Evolutionary conservation across 2,797 vertebrate genomes (phyloP).

Genomic region (Phyllotis vaccarum): DNA sequence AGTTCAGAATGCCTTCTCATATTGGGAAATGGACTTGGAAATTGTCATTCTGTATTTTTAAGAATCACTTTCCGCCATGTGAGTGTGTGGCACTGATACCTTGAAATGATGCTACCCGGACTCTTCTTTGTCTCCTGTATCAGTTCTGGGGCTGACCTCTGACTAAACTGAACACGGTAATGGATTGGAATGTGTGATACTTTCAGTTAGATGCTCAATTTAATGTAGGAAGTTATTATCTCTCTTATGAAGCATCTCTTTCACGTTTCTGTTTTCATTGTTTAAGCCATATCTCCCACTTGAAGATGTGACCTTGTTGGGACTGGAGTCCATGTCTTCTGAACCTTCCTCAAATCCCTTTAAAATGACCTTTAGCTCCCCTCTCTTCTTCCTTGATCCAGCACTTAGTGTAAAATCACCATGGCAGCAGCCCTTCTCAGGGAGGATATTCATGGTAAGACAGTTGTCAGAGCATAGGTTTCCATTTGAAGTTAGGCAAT

Average conservation of each 20-base stretch:
- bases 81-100: background rate
- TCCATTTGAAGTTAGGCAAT: background rate
- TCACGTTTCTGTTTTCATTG: background rate
- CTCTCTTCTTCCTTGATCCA: background rate
- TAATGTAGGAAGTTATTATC: background rate
- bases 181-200: background rate
- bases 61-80: background rate
- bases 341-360: background rate
- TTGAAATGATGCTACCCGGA: background rate
- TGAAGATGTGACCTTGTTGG: background rate
- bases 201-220: background rate
- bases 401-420: background rate
- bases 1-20: background rate
- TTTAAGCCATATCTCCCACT: background rate
- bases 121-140: background rate
- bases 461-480: background rate
- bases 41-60: slow-evolving; percentile 25
- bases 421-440: background rate
- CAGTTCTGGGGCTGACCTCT: background rate
- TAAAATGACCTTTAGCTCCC: background rate
- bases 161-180: background rate
- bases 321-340: background rate
- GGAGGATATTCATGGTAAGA: too few species aligned
- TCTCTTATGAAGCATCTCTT: background rate
- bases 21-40: slow-evolving; percentile 18